A percentile compares a stretch with the other conserved stretches of the same genome.
Conservation (phyloP, 2,113 vertebrate genomes). For the Pseudonaja textilis region DNA sequence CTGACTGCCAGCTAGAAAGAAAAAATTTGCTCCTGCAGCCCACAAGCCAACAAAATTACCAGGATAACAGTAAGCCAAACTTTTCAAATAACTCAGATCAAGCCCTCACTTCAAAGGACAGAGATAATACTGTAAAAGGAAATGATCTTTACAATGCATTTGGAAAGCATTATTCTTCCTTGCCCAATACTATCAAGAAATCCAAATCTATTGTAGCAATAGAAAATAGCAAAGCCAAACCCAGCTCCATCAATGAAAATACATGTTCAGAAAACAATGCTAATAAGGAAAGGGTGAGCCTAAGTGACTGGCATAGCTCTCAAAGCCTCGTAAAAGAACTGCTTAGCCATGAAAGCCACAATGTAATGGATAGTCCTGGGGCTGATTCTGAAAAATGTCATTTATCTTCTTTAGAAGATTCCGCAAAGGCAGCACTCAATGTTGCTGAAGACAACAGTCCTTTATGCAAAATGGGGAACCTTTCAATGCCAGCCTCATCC, state of each 20-base stretch:
- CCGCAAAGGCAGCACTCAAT: neutral
- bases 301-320: conserved; percentile 41
- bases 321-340: conserved; percentile 8
- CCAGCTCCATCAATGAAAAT: neutral
- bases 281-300: neutral
- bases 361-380: conserved; percentile 28
- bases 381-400: neutral
- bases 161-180: conserved; percentile 11
- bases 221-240: conserved; percentile 33
- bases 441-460: conserved; percentile 16
- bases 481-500: neutral
- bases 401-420: neutral
- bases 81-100: neutral
- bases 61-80: accelerated
- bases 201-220: neutral
- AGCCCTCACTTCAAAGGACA: neutral
- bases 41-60: neutral
- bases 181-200: conserved; percentile 28
- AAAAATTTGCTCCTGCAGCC: conserved; percentile 5
- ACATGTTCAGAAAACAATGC: neutral
- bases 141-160: neutral
- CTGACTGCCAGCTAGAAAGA: conserved; percentile 5
- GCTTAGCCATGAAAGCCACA: neutral
- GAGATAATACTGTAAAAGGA: neutral
- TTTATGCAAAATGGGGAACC: neutral